A percentile compares a stretch with the other conserved stretches of the same genome.
phyloP scores from a whole-genome alignment of 2,113 vertebrate species.

The Atherinomorus stipes region DNA sequence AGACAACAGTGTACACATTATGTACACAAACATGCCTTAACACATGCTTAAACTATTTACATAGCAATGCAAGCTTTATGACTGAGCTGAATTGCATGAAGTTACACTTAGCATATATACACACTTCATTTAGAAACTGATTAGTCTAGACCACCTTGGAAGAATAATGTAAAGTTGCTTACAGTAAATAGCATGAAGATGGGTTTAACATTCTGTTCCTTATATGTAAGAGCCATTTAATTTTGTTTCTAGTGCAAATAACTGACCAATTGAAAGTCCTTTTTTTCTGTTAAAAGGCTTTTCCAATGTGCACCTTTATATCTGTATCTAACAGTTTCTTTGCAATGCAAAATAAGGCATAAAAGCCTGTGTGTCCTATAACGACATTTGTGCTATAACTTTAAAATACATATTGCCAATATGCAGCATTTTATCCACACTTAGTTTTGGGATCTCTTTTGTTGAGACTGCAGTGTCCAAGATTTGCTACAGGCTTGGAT shows the following conservation, averaged over 20 bases:
- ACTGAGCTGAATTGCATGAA: constrained; percentile 12
- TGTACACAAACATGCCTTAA: constrained; percentile 20
- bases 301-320: background rate
- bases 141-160: background rate
- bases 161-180: background rate
- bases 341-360: background rate
- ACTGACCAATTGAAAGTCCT: background rate
- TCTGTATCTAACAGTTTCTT: background rate
- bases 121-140: background rate
- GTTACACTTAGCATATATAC: constrained; percentile 1
- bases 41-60: constrained; percentile 17
- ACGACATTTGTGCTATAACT: background rate
- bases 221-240: constrained; percentile 3
- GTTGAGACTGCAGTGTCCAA: constrained; percentile 21
- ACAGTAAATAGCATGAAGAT: too few species aligned
- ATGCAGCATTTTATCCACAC: background rate
- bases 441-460: constrained; percentile 6
- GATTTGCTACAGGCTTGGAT: constrained; percentile 52
- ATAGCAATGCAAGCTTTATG: constrained; percentile 18
- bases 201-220: background rate
- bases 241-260: background rate
- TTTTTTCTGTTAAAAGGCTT: background rate
- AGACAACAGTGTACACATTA: constrained; percentile 21
- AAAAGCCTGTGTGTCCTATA: background rate
- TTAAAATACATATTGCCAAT: background rate